Evolutionary conservation across 2,888 invertebrate genomes (phyloP), one percentile per base, ranked within the genome.

Genomic region (Pyrochroa serraticornis): DNA sequence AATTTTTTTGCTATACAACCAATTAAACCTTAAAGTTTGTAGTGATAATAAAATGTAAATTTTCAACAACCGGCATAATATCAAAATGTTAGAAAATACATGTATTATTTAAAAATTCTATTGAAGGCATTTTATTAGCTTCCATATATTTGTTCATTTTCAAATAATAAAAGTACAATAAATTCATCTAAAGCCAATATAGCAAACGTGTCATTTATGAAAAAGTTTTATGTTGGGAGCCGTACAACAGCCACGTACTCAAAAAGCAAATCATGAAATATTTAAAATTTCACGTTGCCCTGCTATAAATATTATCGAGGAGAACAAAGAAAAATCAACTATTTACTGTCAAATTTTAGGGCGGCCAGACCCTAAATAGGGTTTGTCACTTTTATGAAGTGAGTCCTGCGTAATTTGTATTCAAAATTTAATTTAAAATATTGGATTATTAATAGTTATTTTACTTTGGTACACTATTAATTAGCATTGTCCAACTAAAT

Each of bases 151-250:
- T 56, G 51, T 56, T 60, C 56, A 60, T 60, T 60, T 59, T 54
- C 55, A 59, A 54, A 59, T 59, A 54, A 59, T 59, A 59, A 59
- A 60, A 51, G 47, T 60, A 48, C 55, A 55, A 56, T 60, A 60
- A 60, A 55, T 48, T 52, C 48, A 33, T 31, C 48, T 35, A 58
- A 58, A 58, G 53, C 58, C 53, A 54, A 53, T 54, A 43, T 53
- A 44, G 45, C 46, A 42, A 45, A 37, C 49, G 36, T 48, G 48
- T 58, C 48, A 58, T 48, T 58, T 58, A 58, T 58, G 58, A 58
- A 58, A 58, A 48, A 49, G 48, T 58, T 58, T 58, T 58, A 58
- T 54, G 58, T 51, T 54, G 52, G 58, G 47, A 58, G 53, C 58
- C 53, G 58, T 48, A 48, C 53, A 58, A 58, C 54, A 49, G 54